Percentiles rank a stretch among this genome's conserved stretches.
These are phyloP conservation scores for Ictalurus punctatus DNA, from an alignment of 2,113 vertebrate species.

Conservation along the genomic window DNA sequence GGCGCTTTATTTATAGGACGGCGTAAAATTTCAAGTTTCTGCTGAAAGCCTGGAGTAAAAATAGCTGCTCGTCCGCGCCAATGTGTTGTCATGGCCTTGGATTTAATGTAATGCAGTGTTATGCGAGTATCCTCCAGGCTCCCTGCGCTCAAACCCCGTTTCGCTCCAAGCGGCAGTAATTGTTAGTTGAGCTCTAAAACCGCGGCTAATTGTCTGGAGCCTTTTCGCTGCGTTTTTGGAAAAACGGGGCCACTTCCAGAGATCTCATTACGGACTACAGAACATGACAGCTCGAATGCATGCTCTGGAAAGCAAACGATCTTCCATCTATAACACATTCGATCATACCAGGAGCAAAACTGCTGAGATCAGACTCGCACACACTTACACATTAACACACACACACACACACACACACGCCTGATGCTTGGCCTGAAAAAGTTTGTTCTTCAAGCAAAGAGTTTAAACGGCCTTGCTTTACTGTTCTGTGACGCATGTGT, in stretches of 20 bases:
- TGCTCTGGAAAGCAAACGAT: constrained; percentile 59
- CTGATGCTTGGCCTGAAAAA: neutral
- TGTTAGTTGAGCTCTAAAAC: constrained; percentile 62
- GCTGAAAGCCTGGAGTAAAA: constrained; percentile 56
- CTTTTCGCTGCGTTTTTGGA: constrained; percentile 59
- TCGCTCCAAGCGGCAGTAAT: constrained; percentile 60
- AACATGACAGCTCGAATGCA: constrained; percentile 56
- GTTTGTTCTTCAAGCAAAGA: neutral
- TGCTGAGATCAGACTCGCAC: neutral
- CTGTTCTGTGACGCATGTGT: no score
- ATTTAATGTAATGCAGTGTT: constrained; percentile 47
- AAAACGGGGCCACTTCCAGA: constrained; percentile 66
- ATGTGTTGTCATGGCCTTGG: constrained; percentile 60
- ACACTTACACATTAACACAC: neutral
- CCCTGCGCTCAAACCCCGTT: constrained; percentile 62
- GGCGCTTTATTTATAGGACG: constrained; percentile 48
- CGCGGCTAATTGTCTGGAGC: constrained; percentile 59
- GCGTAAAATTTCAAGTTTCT: constrained; percentile 23
- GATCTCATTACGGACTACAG: constrained; percentile 49
- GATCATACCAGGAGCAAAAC: constrained; percentile 22
- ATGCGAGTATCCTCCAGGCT: constrained; percentile 48
- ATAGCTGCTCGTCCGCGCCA: constrained; percentile 50
- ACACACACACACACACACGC: neutral
- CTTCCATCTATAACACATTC: constrained; percentile 59
- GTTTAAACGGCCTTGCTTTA: neutral